Percentiles rank a stretch among this genome's conserved stretches.
phyloP scores from a whole-genome alignment of 2,797 vertebrate species.

The Coregonus sp. region DNA sequence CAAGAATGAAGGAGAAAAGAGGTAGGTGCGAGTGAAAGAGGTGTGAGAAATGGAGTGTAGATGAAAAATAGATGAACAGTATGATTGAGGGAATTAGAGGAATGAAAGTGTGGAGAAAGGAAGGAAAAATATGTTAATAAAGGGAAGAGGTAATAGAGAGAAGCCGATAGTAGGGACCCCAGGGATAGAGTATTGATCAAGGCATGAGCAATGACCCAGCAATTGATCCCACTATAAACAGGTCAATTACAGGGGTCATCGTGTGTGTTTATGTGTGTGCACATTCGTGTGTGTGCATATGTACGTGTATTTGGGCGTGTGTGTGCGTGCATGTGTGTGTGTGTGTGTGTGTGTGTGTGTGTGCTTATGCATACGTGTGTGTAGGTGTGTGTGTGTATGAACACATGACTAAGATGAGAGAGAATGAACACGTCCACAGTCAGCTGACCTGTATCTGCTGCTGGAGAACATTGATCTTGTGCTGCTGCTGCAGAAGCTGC shows the following conservation, averaged over 20 bases:
- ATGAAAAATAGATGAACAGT: neutral
- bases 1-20: neutral
- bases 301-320: neutral
- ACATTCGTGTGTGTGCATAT: slow-evolving; percentile 8
- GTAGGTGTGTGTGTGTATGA: neutral
- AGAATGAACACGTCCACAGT: neutral
- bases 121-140: slow-evolving; percentile 26
- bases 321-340: neutral
- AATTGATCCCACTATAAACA: slow-evolving; percentile 38
- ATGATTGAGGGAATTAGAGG: neutral
- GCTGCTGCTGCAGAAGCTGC: slow-evolving; percentile 95
- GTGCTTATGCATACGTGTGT: no score
- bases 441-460: slow-evolving; percentile 94
- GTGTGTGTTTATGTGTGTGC: neutral
- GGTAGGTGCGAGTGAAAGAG: neutral
- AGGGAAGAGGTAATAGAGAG: slow-evolving; percentile 11
- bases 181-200: slow-evolving; percentile 38
- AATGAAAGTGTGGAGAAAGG: neutral
- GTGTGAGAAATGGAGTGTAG: neutral
- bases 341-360: neutral
- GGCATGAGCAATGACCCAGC: slow-evolving; percentile 46
- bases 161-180: slow-evolving; percentile 2
- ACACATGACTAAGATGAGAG: neutral
- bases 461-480: slow-evolving; percentile 96
- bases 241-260: slow-evolving; percentile 44